These are phyloP conservation scores for Brenthis daphne DNA, from an alignment of 2,888 invertebrate species.

Conservation along the genomic window DNA sequence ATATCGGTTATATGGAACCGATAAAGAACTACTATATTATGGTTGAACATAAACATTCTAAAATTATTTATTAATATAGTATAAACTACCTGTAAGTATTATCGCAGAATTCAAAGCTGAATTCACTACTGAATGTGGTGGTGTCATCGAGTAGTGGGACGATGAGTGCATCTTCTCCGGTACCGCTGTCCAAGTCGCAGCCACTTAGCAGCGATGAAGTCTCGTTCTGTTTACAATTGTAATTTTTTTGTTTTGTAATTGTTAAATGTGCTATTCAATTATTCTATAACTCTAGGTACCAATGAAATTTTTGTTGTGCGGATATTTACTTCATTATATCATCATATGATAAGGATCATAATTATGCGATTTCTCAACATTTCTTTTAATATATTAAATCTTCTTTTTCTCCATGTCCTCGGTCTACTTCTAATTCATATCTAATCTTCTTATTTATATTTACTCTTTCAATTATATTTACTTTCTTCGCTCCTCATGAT, in stretches of 20 bases:
- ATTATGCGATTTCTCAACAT: no score
- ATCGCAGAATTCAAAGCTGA: constrained; percentile 91
- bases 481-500: no score
- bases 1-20: background rate
- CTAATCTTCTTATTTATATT: no score
- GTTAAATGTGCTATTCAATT: background rate
- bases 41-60: constrained; percentile 15
- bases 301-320: no score
- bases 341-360: no score
- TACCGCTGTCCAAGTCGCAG: constrained; percentile 75
- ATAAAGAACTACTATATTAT: background rate
- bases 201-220: constrained; percentile 84
- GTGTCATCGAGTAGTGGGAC: constrained; percentile 86
- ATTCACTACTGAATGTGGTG: constrained; percentile 85
- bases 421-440: no score
- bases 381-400: no score
- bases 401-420: no score
- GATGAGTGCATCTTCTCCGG: constrained; percentile 87
- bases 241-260: background rate
- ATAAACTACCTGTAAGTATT: constrained; percentile 86
- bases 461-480: no score
- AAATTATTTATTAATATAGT: background rate
- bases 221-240: constrained; percentile 82
- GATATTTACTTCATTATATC: no score
- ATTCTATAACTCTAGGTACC: background rate